Evolutionary conservation across 1,140 invertebrate genomes (phyloP), one percentile per base, ranked within the genome.

Genomic region (Lithobius niger): DNA sequence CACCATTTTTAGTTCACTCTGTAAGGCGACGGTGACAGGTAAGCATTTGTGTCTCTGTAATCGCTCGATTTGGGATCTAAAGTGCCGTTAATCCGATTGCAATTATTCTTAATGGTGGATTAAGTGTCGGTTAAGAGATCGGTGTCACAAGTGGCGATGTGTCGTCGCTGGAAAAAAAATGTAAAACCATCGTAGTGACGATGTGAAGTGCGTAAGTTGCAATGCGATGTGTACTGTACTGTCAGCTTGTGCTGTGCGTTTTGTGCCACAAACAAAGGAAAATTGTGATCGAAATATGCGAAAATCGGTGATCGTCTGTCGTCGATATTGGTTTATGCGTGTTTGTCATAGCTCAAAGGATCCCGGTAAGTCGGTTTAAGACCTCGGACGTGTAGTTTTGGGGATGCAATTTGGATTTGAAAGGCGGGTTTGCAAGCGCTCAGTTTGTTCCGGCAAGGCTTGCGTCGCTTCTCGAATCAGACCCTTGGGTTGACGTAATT

Each of bases 1-100:
- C 48, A 50, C 48, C 27, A 27, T 50, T 50, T 50, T 50, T 50
- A 50, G 48, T 50, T 50, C 48, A 50, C 27, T 50, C 48, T 26
- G 18, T 4, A 19, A 50, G 48, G 13, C 25, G 13, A 15, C 24
- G 24, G 48, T 27, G 48, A 26, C 48, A 26, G 48, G 48, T 50
- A 50, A 50, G 24, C 3, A 45, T 36, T 10, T n/a, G n/a, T n/a
- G n/a, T n/a, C n/a, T n/a, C n/a, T n/a, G n/a, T n/a, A n/a, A n/a
- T n/a, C n/a, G n/a, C 31, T 10, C 44, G 22, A 47, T 47, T 21
- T 6, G 44, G 6, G 44, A 15, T 13, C 13, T 6, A 6, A 47
- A 15, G 22, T 21, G 22, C 15, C 44, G 44, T 22, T 21, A 21
- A 10, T 15, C 10, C 44, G 19, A 15, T n/a, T n/a, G n/a, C n/a